Percentiles rank a stretch among this genome's conserved stretches.
Evolutionary conservation across 2,113 vertebrate species (phyloP).

Genomic region (Lathamus discolor): DNA sequence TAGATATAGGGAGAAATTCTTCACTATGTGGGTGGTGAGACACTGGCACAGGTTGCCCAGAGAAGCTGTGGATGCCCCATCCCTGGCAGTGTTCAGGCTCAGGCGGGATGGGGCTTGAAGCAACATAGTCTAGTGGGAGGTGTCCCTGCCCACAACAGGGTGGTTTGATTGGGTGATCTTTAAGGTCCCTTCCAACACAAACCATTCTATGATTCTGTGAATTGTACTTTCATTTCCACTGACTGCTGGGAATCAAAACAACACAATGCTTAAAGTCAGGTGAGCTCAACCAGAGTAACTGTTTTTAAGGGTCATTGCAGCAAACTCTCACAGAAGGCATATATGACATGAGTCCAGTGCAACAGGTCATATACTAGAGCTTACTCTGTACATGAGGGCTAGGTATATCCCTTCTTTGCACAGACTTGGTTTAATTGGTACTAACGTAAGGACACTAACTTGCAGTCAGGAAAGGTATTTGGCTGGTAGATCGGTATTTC

Average conservation of each 20-base stretch:
- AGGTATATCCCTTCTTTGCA: background rate
- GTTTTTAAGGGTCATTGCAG: background rate
- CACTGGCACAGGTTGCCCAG: background rate
- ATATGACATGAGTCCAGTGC: background rate
- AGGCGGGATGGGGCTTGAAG: background rate
- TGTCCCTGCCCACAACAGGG: background rate
- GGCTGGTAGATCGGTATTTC: background rate
- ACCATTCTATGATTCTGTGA: background rate
- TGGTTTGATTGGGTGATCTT: background rate
- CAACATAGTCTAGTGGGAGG: background rate
- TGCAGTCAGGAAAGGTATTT: background rate
- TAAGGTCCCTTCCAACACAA: background rate
- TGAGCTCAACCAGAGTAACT: background rate
- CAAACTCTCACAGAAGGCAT: accelerated
- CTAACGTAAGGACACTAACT: background rate
- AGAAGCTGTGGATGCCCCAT: background rate
- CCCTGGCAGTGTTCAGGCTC: background rate
- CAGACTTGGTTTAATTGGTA: background rate
- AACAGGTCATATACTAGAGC: background rate
- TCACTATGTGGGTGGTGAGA: background rate
- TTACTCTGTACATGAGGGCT: background rate
- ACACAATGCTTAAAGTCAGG: background rate
- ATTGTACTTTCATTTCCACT: background rate
- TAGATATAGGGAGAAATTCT: background rate
- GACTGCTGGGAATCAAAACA: background rate